Conservation (phyloP, 2,113 vertebrate species). For the Chaetops frenatus region DNA sequence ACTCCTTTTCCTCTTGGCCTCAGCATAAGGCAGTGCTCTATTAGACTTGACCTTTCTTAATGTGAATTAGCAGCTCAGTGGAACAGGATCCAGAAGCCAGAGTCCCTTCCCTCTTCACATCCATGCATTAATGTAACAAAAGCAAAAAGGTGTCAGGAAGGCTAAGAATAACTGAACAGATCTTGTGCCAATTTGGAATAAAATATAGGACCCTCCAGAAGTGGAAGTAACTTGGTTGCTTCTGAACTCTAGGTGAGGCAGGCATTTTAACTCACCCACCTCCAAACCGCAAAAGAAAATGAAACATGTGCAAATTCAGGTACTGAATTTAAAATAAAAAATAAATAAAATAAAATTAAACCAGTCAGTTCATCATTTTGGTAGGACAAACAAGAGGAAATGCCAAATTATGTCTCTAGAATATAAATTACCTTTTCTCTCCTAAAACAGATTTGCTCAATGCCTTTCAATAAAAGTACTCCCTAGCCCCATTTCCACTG, state of each 20-base stretch:
- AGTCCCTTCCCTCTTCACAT: conserved; percentile 46
- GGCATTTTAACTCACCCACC: conserved; percentile 4
- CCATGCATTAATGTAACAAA: conserved; percentile 63
- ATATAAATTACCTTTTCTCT: neutral
- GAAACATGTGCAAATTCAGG: neutral
- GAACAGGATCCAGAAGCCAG: conserved; percentile 44
- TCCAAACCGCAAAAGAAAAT: conserved; percentile 20
- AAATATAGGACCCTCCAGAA: conserved; percentile 58
- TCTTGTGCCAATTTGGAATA: conserved; percentile 59
- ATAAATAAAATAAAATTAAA: conserved; percentile 22
- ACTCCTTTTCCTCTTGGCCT: conserved; percentile 53
- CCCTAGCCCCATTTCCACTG: neutral
- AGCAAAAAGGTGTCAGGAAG: conserved; percentile 59
- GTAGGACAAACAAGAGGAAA: conserved; percentile 10
- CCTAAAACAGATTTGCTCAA: neutral
- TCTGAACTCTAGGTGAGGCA: conserved; percentile 44
- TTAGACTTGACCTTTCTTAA: conserved; percentile 61
- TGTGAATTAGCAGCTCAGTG: conserved; percentile 51
- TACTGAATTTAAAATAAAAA: conserved; percentile 30
- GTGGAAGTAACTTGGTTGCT: conserved; percentile 40
- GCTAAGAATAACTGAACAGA: conserved; percentile 65
- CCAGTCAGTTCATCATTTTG: neutral
- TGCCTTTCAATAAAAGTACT: neutral
- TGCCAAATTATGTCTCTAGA: conserved; percentile 16
- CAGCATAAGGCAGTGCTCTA: conserved; percentile 50